Evolutionary conservation across 2,797 vertebrate species (phyloP), one percentile per base, ranked within the genome.

Genomic region (Coregonus ussuriensis): DNA sequence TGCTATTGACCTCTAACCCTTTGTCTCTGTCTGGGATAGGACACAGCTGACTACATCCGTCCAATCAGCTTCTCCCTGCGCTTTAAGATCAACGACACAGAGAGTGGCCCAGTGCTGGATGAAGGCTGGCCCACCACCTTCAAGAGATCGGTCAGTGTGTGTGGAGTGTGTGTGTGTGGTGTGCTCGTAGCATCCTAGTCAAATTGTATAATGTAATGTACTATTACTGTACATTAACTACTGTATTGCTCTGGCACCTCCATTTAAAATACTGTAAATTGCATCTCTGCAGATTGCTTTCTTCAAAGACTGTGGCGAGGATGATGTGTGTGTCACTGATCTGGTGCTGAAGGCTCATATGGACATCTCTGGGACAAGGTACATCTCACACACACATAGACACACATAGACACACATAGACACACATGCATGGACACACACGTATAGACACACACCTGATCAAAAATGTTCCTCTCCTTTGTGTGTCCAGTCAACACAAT

Each of bases 261-360:
- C 59, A 25, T 62, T 62, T 21, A 7, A n/a, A 62, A 62, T 21
- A 7, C 59, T 56, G 18, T n/a, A 16, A 15, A 6, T 62, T 63
- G 3, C 5, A 3, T 41, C 70, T 69, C 33, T 75, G 62, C 82
- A 99, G 98, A 95, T 99, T 84, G 93, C 95, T 0, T 99, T 99
- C 91, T 98, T 96, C 51, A 99, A 98, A 92, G 98, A 99, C 73
- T 99, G 98, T 0, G 98, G 98, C 0, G 96, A 97, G 3, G 98
- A 99, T 15, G 91, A 99, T 0, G 95, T 96, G 79, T 99, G 98
- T 4, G 86, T 97, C 47, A 93, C 97, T 0, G 94, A 99, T 80
- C 88, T 99, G 88, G 95, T 94, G 78, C 93, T 99, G 56, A 83
- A 88, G 73, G 97, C 96, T 15, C 89, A 86, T n/a, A 95, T 95